Conservation (phyloP, 2,888 invertebrate genomes). For the Eurois occulta region DNA sequence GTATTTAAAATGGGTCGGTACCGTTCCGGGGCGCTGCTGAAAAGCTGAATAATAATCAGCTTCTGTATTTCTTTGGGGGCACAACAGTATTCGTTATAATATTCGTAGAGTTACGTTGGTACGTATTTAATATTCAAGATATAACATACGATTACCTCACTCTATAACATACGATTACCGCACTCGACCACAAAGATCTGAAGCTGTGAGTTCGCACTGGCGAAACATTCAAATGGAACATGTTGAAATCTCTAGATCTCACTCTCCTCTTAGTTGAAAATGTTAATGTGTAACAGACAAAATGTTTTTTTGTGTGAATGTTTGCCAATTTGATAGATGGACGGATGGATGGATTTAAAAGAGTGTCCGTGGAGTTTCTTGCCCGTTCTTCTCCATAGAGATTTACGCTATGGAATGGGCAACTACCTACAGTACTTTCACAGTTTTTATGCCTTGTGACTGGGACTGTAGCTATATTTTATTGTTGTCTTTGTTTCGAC, state of each 20-base stretch:
- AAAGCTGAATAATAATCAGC: background rate
- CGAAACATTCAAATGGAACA: background rate
- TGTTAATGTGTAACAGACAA: background rate
- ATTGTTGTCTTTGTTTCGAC: no score
- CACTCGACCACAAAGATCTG: background rate
- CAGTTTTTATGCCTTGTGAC: no score
- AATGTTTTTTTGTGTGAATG: background rate
- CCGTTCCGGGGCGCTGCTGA: background rate
- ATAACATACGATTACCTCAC: background rate
- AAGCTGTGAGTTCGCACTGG: background rate
- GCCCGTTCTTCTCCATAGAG: no score
- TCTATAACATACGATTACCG: background rate
- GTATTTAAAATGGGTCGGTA: conserved; percentile 32
- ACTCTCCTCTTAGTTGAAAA: background rate
- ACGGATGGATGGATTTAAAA: no score
- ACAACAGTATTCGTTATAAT: background rate
- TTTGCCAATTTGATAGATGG: background rate
- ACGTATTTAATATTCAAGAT: background rate
- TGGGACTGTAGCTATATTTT: no score
- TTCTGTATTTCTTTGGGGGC: background rate
- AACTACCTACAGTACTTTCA: no score
- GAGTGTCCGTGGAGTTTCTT: no score
- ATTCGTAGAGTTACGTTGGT: background rate
- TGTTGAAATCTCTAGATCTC: background rate
- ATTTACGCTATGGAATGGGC: no score